Base-by-base conservation (phyloP, 1,140 invertebrate genomes). In the Aphidius gifuensis region DNA sequence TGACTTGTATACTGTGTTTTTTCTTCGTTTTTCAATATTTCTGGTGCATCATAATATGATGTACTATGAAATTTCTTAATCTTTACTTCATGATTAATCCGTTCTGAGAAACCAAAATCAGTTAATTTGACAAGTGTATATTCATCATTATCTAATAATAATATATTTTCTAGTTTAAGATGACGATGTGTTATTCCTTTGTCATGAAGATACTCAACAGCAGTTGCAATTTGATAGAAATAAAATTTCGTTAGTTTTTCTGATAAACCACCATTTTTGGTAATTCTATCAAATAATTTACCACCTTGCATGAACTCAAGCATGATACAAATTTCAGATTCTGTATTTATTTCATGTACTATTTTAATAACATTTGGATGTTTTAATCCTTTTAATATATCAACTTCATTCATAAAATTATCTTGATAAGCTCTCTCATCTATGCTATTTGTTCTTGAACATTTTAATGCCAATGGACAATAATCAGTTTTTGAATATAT, bases 31-130 rank as follows among this genome's bases (percentile, higher is more conserved):
- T 80, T 68, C 1, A 95, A 75, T 48, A 96, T 86, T 80, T 96
- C 94, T 0, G 94, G 94, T 3, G 93, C 93, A 23, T 93, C 85
- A 74, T 95, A 96, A 58, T 88, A 83, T 1, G 90, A 88, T 2
- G 93, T 96, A 2, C 94, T 94, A 77, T 93, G 96, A 73, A 93
- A 87, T 1, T 93, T 96, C 69, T 87, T 88, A 87, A 95, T 89
- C 68, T 90, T 85, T 6, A 86, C 88, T 56, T 88, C 84, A 47
- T 88, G 85, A 67, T 90, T 85, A 8, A 93, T 85, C 70, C 93
- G 86, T 79, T 95, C 96, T 51, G 93, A 95, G 45, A 96, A 77
- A 7, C 94, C 94, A 81, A 91, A 91, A 75, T 91, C 92, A 23
- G 91, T 89, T 57, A 94, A 85, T 82, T 95, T 94, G 0, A 93